These are phyloP conservation scores for Leistus spinibarbis DNA, from an alignment of 2,888 invertebrate genomes.

Conservation along the genomic window DNA sequence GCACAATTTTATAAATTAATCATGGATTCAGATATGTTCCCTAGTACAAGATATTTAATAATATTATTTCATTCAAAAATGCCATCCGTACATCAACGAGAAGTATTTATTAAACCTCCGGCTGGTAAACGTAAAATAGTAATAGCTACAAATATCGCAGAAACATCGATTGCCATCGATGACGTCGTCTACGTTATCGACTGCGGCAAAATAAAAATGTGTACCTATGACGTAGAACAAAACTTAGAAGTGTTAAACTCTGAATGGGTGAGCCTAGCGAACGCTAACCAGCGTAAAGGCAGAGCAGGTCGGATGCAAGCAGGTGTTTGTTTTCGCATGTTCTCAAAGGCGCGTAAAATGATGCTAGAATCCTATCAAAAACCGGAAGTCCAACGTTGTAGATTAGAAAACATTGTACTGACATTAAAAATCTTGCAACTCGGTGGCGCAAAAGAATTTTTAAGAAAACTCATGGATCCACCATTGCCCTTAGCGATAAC, in stretches of 20 bases:
- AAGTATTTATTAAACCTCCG: conserved; percentile 77
- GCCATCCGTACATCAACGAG: conserved; percentile 80
- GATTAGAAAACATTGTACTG: conserved; percentile 85
- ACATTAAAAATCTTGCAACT: conserved; percentile 79
- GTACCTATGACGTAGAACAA: conserved; percentile 72
- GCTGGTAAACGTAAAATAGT: conserved; percentile 78
- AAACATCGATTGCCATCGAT: conserved; percentile 95
- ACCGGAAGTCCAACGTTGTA: conserved; percentile 83
- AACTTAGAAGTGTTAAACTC: conserved; percentile 76
- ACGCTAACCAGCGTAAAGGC: conserved; percentile 83
- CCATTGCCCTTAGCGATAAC: conserved; percentile 72
- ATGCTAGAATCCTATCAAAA: conserved; percentile 69
- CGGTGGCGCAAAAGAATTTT: conserved; percentile 68
- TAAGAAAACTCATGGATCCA: conserved; percentile 74
- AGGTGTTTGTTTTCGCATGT: conserved; percentile 86
- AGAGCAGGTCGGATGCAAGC: conserved; percentile 85
- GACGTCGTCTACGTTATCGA: conserved; percentile 93
- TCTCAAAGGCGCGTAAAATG: conserved; percentile 69
- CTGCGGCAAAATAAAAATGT: conserved; percentile 81
- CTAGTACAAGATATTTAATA: conserved; percentile 62
- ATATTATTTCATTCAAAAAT: conserved; percentile 88
- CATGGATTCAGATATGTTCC: conserved; percentile 57
- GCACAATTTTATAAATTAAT: conserved; percentile 64
- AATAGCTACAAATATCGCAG: conserved; percentile 91
- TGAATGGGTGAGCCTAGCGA: conserved; percentile 83